Evolutionary conservation across 2,797 vertebrate genomes (phyloP).

Genomic region (Labeo calbasu): DNA sequence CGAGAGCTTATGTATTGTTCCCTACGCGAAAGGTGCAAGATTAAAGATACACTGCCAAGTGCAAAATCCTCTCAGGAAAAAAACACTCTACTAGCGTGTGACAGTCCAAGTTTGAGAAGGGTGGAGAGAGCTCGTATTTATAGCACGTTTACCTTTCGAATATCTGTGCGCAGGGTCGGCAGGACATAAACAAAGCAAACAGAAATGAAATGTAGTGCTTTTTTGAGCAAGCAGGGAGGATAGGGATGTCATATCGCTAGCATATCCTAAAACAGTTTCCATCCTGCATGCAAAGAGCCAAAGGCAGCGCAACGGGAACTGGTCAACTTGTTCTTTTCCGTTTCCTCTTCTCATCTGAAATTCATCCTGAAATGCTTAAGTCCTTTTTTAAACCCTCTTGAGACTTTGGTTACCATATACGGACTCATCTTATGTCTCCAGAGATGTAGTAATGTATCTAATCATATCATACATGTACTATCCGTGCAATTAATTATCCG

Average conservation of each 20-base stretch:
- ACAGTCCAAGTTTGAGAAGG: conserved; percentile 63
- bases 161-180: conserved; percentile 64
- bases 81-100: conserved; percentile 74
- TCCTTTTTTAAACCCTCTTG: conserved; percentile 20
- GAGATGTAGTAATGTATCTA: background rate
- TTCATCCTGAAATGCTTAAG: conserved; percentile 29
- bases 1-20: conserved; percentile 74
- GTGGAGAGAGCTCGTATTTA: conserved; percentile 68
- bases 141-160: conserved; percentile 68
- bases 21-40: conserved; percentile 65
- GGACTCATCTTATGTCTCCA: background rate
- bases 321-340: conserved; percentile 53
- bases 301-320: conserved; percentile 55
- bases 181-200: conserved; percentile 63
- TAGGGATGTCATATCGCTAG: conserved; percentile 59
- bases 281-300: conserved; percentile 60
- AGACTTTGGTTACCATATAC: conserved; percentile 31
- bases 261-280: conserved; percentile 60
- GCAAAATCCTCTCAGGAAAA: conserved; percentile 77
- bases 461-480: background rate
- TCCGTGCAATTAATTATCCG: background rate
- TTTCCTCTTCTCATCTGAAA: conserved; percentile 48
- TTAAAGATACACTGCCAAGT: conserved; percentile 67
- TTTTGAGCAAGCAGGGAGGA: conserved; percentile 55
- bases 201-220: conserved; percentile 56